Evolutionary conservation across 1,140 invertebrate genomes (phyloP).

Genomic region (Aplysia californica): DNA sequence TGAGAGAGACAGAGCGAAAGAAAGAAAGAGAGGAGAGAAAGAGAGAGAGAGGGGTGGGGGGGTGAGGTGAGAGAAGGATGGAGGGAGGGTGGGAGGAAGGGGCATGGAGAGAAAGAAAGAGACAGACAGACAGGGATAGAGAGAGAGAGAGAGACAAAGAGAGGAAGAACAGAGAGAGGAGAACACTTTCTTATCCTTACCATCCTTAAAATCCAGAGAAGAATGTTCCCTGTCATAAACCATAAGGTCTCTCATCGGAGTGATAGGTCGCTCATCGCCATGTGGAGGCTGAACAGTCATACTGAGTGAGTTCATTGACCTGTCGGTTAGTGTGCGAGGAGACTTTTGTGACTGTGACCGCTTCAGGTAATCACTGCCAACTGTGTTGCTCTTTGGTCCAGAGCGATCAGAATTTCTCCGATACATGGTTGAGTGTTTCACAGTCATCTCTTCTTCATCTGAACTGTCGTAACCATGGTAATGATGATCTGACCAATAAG

Average conservation of each 20-base stretch:
- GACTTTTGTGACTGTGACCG: background rate
- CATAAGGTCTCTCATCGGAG: slow-evolving; percentile 64
- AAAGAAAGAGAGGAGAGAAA: too few relatives aligned
- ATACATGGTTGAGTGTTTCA: background rate
- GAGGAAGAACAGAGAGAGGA: too few relatives aligned
- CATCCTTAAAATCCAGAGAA: slow-evolving; percentile 66
- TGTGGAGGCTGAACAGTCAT: background rate
- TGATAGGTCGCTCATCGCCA: slow-evolving; percentile 64
- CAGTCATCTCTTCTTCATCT: slow-evolving; percentile 1
- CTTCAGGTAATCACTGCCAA: background rate
- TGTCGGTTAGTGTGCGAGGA: background rate
- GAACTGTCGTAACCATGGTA: background rate
- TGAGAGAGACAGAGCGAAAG: too few relatives aligned
- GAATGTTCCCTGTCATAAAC: slow-evolving; percentile 59
- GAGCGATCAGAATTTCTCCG: background rate
- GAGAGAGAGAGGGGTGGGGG: too few relatives aligned
- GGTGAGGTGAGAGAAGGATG: too few relatives aligned
- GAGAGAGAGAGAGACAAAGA: too few relatives aligned
- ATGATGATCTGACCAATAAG: background rate
- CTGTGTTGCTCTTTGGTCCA: background rate
- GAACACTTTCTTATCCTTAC: too few relatives aligned
- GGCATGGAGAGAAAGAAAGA: too few relatives aligned
- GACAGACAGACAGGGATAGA: too few relatives aligned
- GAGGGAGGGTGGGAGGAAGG: too few relatives aligned
- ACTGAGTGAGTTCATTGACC: background rate